Base-by-base conservation (phyloP, 2,888 invertebrate species). In the Linhomoeus sp. region DNA sequence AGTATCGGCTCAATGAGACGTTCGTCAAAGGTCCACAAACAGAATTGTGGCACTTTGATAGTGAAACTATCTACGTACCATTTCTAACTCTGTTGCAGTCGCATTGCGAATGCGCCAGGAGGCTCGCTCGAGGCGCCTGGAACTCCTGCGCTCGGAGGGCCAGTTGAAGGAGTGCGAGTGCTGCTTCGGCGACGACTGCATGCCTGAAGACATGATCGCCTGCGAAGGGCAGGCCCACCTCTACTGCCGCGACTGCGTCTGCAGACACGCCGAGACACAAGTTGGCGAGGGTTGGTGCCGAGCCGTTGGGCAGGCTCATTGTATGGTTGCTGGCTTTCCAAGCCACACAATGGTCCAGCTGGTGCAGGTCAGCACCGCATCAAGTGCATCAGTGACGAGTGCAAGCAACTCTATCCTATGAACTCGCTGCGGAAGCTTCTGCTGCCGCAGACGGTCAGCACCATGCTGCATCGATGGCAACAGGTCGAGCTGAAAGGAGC, bases 121-220 rank as follows among this genome's bases (percentile, higher is more conserved):
- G 19, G 26, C 3, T 3, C 35, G 44, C 7, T 5, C 15, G 15
- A 20, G 24, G 20, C 40, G 41, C 38, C n/a, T 61, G 5, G 53
- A 56, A 39, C 49, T 50, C 49, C 68, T 71, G 1, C 67, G 64
- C 56, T 51, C 53, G 45, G 57, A 57, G 20, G 66, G 66, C 19
- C 55, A 68, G 26, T 58, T 74, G 50, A 53, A 66, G 29, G 68
- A 69, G 19, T 77, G 77, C 58, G 62, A 63, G 25, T 73, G 73
- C 55, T 44, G 44, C 44, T 26, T 12, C 14, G 9, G 3, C 15
- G 44, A 44, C 36, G 44, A 44, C 9, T 3, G 19, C 3, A 35
- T 44, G 12, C 22, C 35, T 3, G 44, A 44, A 20, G 44, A 44
- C 9, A 44, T 36, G 36, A 14, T 35, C 14, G 2, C 22, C 35